Evolutionary conservation across 2,797 vertebrate species (phyloP), one percentile per base, ranked within the genome.

Genomic region (Parauchenoglanis punctatus): DNA sequence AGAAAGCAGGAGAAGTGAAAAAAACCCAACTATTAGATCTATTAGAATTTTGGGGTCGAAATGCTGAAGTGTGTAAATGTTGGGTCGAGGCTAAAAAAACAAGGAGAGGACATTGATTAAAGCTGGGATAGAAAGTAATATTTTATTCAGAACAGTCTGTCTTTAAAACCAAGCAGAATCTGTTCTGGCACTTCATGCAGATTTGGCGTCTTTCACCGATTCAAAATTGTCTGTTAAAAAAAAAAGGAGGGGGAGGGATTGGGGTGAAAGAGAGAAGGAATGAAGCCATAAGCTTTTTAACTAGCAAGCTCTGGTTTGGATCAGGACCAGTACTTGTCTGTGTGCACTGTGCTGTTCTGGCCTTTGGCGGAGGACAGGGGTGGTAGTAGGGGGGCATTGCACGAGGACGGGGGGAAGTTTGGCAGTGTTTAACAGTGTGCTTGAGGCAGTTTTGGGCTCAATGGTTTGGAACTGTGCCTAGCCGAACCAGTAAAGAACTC

Each of bases 341-440:
- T 92, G 89, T 86, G 84, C 88, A 89, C 91, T 91, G 91, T 91
- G 92, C 92, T 93, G 92, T 91, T 87, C 93, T 94, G 94, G 93
- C 92, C 85, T 46, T 25, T 52, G 90, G 93, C 92, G 86, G 87
- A 88, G 91, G 88, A 88, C 88, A 87, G 88, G 17, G 80, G 58
- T 46, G 76, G 78, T 31, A 35, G 46, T 49, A 81, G 85, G 67
- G 88, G 72, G 28, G 67, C 80, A 61, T 46, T 70, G 76, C 59
- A 59, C 40, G 75, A 85, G 25, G 61, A 80, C 15, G 44, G 77
- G 84, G 82, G 81, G 13, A n/a, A 35, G 46, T 78, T 65, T 85
- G 23, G 80, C 40, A 0, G 80, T 54, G 75, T 89, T 88, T 70
- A 90, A 86, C 59, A 87, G 88, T 88, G 85, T 85, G 88, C 90